Conservation (phyloP, 2,888 invertebrate genomes). For the Malachius bipustulatus region DNA sequence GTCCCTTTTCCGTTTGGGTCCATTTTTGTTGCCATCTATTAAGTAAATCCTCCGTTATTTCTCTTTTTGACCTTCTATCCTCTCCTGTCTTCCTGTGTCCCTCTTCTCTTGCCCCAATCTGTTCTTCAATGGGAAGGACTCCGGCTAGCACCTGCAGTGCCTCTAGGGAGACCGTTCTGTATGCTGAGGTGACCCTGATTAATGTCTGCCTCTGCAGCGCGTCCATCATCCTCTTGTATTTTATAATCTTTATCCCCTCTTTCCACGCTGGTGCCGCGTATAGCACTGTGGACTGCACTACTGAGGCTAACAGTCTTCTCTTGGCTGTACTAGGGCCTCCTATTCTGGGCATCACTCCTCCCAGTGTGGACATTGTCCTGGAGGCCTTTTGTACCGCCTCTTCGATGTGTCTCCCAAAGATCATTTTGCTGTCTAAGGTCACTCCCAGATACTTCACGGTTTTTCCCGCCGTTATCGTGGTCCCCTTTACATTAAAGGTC, state of each 20-base stretch:
- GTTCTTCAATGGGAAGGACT: not conserved
- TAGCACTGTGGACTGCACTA: not conserved
- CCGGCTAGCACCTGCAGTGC: not conserved
- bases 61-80: too few relatives aligned
- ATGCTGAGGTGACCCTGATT: not conserved
- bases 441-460: constrained; percentile 7
- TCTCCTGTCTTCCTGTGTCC: too few relatives aligned
- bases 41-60: too few relatives aligned
- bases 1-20: too few relatives aligned
- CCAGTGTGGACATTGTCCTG: not conserved
- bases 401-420: not conserved
- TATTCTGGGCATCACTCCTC: constrained; percentile 5
- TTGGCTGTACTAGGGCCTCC: not conserved
- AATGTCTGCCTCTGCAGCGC: not conserved
- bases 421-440: constrained; percentile 2
- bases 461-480: not conserved
- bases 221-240: not conserved
- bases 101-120: too few relatives aligned
- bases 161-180: not conserved
- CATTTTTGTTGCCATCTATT: too few relatives aligned
- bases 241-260: too few relatives aligned
- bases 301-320: not conserved
- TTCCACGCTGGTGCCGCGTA: constrained; percentile 1
- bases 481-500: not conserved
- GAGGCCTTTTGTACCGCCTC: constrained; percentile 2